phyloP scores from a whole-genome alignment of 2,888 invertebrate genomes.

The Ichneumon xanthorius region DNA sequence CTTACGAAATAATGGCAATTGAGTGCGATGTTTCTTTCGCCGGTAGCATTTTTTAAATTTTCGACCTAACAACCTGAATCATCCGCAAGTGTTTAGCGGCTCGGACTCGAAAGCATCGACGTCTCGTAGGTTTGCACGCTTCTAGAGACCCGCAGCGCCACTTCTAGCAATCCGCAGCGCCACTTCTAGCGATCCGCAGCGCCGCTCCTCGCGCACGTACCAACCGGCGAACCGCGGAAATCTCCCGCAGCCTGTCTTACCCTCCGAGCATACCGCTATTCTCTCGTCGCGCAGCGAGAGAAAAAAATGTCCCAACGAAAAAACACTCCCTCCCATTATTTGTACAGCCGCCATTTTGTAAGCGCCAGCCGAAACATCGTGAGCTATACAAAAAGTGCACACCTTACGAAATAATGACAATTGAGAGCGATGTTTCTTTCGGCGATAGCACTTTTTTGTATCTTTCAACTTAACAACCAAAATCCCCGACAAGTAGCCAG shows the following conservation, averaged over 20 bases:
- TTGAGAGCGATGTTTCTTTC: neutral
- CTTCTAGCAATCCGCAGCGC: too few relatives aligned
- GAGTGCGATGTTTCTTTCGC: neutral
- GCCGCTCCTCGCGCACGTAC: neutral
- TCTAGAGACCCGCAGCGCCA: neutral
- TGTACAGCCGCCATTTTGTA: slow-evolving; percentile 8
- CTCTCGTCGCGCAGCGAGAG: neutral
- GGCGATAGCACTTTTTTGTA: neutral
- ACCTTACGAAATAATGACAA: slow-evolving; percentile 1
- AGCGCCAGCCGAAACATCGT: neutral
- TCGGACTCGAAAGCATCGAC: too few relatives aligned
- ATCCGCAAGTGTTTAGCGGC: too few relatives aligned
- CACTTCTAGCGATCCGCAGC: neutral
- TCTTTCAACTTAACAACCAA: neutral
- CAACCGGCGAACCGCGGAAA: neutral
- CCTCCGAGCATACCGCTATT: neutral
- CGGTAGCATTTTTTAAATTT: neutral
- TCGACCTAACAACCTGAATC: neutral
- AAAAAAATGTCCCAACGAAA: neutral
- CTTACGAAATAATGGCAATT: neutral
- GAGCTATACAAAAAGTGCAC: neutral
- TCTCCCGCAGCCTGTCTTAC: neutral
- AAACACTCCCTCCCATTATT: neutral
- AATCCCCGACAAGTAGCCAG: neutral
- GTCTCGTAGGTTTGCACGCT: neutral